Percentiles rank a stretch among this genome's conserved stretches.
These are phyloP conservation scores for Autographa pulchrina DNA, from an alignment of 2,888 invertebrate species.

Conservation along the genomic window DNA sequence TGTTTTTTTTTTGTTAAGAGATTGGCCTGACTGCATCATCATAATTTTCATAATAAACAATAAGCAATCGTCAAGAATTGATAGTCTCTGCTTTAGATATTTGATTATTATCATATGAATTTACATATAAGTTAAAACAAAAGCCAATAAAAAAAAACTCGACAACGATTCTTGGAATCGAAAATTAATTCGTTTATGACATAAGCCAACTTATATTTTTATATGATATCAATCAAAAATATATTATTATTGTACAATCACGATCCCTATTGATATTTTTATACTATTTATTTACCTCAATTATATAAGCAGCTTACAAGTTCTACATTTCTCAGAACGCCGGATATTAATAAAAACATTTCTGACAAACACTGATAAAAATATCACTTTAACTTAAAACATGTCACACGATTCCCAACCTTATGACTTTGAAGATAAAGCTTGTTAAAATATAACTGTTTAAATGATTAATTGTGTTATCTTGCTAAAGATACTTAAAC, in stretches of 20 bases:
- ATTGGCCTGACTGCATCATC: no score
- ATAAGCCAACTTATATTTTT: not conserved
- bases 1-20: no score
- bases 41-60: no score
- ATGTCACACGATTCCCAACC: not conserved
- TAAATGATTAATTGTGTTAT: not conserved
- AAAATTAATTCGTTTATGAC: no score
- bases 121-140: no score
- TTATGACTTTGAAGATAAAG: not conserved
- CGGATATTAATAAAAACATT: constrained; percentile 4
- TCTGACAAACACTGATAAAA: not conserved
- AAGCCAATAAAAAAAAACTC: no score
- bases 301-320: constrained; percentile 1
- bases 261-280: not conserved
- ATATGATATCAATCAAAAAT: not conserved
- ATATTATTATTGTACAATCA: not conserved
- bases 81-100: no score
- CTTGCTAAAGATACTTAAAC: not conserved
- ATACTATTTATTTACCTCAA: not conserved
- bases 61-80: no score
- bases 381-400: not conserved
- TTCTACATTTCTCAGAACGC: not conserved
- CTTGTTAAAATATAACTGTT: not conserved
- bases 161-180: no score
- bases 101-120: no score